Evolutionary conservation across 2,888 invertebrate species (phyloP), one percentile per base, ranked within the genome.

Genomic region (Euclidia mi): DNA sequence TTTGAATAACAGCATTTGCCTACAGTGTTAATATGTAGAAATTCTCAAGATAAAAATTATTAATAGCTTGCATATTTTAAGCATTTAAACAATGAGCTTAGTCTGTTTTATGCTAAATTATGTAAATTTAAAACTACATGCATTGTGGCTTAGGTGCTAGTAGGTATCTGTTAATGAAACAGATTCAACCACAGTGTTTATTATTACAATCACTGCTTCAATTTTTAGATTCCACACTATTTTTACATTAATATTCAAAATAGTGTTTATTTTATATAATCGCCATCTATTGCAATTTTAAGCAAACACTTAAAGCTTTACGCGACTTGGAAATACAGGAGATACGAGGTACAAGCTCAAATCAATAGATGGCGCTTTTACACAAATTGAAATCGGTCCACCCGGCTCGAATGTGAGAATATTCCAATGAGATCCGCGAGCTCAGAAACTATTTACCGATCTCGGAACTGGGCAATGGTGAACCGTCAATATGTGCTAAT

Each of bases 341-440:
- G 57, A 51, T 57, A 71, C 20, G 41, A 57, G 66, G 45, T 81
- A 58, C 35, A 43, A 20, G 18, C 37, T 35, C 12, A 57, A 53
- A 45, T 46, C 79, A 84, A 90, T 75, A 94, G 92, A 94, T 93
- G 94, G 90, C 94, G 89, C 92, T 92, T 78, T 72, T 87, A 71
- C 61, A 50, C 73, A 82, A 78, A 86, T 84, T 88, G 90, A 92
- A 91, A 90, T 75, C 93, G 89, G 90, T 82, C 84, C 84, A 86
- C 84, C 70, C 69, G 43, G 46, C 75, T 73, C 59, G 56, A 69
- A 65, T 58, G 17, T 52, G 25, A 69, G 80, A 86, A 84, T 85
- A 90, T 89, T 91, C 90, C 90, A 90, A 91, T 87, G 91, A 89
- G 79, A 82, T 35, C 64, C 57, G 63, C 72, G 63, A 71, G 51